These are phyloP conservation scores for Potamilus streckersoni DNA, from an alignment of 1,140 invertebrate species.

Conservation along the genomic window DNA sequence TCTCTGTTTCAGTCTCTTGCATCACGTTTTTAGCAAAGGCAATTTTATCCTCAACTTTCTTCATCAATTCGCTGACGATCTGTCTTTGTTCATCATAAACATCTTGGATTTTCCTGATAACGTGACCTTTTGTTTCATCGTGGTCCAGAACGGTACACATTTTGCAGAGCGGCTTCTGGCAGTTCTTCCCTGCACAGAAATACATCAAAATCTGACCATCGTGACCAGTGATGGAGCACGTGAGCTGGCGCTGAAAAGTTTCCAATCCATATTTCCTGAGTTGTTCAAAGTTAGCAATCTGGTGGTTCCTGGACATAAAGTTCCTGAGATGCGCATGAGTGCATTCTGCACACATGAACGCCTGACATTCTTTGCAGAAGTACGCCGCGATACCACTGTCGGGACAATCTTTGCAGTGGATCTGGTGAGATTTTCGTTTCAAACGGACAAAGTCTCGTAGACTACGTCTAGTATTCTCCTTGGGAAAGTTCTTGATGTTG, in stretches of 20 bases:
- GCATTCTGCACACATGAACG: constrained; percentile 33
- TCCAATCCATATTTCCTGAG: constrained; percentile 30
- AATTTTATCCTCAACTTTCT: constrained; percentile 27
- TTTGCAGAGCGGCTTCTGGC: constrained; percentile 26
- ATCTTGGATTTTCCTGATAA: constrained; percentile 26
- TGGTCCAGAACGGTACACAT: constrained; percentile 33
- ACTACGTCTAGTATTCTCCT: constrained; percentile 27
- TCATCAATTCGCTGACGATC: constrained; percentile 22
- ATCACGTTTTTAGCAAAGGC: constrained; percentile 28
- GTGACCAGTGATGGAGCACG: constrained; percentile 23
- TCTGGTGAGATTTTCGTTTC: constrained; percentile 30
- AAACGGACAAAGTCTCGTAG: constrained; percentile 30
- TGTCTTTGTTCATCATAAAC: constrained; percentile 30
- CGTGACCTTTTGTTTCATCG: constrained; percentile 24
- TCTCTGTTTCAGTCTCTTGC: constrained; percentile 29
- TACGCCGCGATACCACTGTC: constrained; percentile 18
- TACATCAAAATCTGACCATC: constrained; percentile 24
- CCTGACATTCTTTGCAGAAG: constrained; percentile 32
- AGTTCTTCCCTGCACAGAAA: constrained; percentile 23
- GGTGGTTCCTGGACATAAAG: constrained; percentile 30
- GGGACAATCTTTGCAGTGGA: constrained; percentile 26
- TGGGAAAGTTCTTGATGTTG: constrained; percentile 24
- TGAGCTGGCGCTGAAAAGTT: constrained; percentile 28
- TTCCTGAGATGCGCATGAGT: constrained; percentile 31
- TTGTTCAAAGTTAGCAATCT: constrained; percentile 33